Conservation (phyloP, 2,797 vertebrate genomes). For the Ficedula albicollis region DNA sequence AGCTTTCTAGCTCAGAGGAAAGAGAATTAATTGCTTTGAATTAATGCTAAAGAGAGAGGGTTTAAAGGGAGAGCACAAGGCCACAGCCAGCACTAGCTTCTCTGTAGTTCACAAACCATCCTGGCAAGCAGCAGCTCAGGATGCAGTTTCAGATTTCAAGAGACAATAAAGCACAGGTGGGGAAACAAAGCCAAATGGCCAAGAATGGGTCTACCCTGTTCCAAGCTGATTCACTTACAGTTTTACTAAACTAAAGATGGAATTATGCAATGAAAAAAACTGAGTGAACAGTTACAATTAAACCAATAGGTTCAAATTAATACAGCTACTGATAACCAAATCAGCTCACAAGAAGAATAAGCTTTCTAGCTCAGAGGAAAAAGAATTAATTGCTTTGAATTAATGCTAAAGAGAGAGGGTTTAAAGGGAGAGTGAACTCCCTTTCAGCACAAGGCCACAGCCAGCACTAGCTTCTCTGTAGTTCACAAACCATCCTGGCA, state of each 20-base stretch:
- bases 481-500: background rate
- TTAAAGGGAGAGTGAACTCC: background rate
- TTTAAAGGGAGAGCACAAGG: background rate
- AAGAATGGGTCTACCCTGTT: background rate
- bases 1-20: background rate
- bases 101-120: background rate
- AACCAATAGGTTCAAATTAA: conserved; percentile 31
- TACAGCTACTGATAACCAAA: background rate
- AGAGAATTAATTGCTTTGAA: background rate
- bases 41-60: background rate
- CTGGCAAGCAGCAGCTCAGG: background rate
- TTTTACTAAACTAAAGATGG: background rate
- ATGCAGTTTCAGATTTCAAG: background rate
- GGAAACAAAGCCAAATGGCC: background rate
- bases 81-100: background rate
- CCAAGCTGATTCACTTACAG: background rate
- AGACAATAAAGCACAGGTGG: background rate
- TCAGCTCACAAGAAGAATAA: conserved; percentile 21
- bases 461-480: background rate
- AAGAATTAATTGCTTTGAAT: background rate
- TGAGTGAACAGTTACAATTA: conserved; percentile 20
- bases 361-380: background rate
- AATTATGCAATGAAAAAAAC: background rate
- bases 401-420: background rate
- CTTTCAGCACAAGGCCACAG: background rate